phyloP scores from a whole-genome alignment of 2,113 vertebrate genomes.

The Forbesichthys agassizii region DNA sequence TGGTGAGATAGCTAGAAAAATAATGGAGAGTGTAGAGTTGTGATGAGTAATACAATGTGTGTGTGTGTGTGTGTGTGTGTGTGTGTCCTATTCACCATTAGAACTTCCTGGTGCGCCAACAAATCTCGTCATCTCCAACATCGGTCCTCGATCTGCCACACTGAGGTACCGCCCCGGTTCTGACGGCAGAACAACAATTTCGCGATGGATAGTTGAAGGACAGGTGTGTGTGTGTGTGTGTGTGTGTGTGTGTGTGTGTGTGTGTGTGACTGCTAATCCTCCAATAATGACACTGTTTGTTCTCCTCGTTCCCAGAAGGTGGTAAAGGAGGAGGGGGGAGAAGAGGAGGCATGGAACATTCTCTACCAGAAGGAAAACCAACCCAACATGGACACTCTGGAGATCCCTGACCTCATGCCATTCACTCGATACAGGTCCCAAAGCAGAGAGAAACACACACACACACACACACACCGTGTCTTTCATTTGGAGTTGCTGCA shows the following conservation, averaged over 20 bases:
- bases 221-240: conserved; percentile 56
- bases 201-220: conserved; percentile 87
- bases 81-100: conserved; percentile 47
- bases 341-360: conserved; percentile 85
- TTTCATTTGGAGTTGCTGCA: conserved; percentile 35
- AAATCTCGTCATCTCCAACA: conserved; percentile 91
- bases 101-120: conserved; percentile 90
- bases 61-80: conserved; percentile 3
- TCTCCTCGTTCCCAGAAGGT: conserved; percentile 69
- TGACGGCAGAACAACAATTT: conserved; percentile 88
- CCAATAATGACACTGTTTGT: neutral
- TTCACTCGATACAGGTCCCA: conserved; percentile 95
- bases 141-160: conserved; percentile 87
- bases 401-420: conserved; percentile 88
- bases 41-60: neutral
- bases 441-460: neutral
- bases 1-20: too few species aligned
- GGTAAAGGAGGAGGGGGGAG: conserved; percentile 58
- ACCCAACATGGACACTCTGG: conserved; percentile 84
- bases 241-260: neutral
- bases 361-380: conserved; percentile 87
- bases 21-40: too few species aligned
- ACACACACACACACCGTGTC: conserved; percentile 29
- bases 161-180: conserved; percentile 86
- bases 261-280: neutral